phyloP scores from a whole-genome alignment of 2,113 vertebrate genomes.

The Austrofundulus limnaeus region DNA sequence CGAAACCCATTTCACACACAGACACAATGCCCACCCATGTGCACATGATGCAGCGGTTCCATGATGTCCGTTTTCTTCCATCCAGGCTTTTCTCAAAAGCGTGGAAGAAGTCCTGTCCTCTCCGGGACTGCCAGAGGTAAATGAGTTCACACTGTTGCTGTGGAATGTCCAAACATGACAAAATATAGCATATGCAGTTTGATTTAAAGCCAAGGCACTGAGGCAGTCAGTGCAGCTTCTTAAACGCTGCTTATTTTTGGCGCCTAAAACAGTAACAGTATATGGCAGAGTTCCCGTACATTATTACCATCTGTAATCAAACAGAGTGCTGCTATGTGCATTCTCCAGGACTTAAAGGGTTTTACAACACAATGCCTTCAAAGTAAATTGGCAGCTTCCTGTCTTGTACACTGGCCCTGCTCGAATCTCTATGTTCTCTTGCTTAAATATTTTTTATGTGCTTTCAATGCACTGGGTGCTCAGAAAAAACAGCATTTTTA shows the following conservation, averaged over 20 bases:
- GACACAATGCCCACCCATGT: conserved; percentile 34
- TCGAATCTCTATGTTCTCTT: conserved; percentile 21
- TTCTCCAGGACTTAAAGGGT: background rate
- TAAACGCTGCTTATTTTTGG: conserved; percentile 22
- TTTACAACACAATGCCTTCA: conserved; percentile 4
- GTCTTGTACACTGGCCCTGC: conserved; percentile 11
- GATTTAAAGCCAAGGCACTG: conserved; percentile 28
- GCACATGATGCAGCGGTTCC: conserved; percentile 49
- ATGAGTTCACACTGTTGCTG: conserved; percentile 67
- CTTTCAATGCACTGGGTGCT: conserved; percentile 49
- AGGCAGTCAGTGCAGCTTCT: conserved; percentile 19
- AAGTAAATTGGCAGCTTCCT: conserved; percentile 26
- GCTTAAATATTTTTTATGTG: conserved; percentile 47
- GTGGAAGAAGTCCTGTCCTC: conserved; percentile 83
- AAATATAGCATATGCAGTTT: conserved; percentile 41
- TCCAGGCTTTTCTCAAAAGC: conserved; percentile 86
- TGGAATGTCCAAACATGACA: conserved; percentile 43
- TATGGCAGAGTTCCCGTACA: conserved; percentile 15
- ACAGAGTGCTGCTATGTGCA: background rate
- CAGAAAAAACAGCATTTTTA: conserved; percentile 48
- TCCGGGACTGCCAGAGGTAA: conserved; percentile 71
- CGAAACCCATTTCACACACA: conserved; percentile 38
- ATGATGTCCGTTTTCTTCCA: conserved; percentile 53
- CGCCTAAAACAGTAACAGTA: conserved; percentile 20
- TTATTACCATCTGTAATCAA: background rate